A percentile compares a stretch with the other conserved stretches of the same genome.
phyloP scores from a whole-genome alignment of 2,113 vertebrate genomes.

The Micromys minutus region DNA sequence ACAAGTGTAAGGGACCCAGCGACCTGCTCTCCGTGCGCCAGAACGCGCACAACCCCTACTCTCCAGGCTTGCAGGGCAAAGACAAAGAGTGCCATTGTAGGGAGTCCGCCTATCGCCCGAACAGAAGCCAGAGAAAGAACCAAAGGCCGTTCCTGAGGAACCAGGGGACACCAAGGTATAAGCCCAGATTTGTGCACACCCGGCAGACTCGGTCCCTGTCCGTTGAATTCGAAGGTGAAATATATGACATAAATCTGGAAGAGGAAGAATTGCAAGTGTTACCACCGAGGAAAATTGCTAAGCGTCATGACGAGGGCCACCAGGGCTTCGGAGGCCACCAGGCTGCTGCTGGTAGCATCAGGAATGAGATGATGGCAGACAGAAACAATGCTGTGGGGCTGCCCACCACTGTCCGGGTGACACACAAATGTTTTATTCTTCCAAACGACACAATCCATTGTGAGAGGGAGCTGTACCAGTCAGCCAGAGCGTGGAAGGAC shows the following conservation, averaged over 20 bases:
- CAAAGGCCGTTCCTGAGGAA: slow-evolving; percentile 89
- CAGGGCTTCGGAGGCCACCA: slow-evolving; percentile 76
- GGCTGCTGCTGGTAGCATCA: slow-evolving; percentile 76
- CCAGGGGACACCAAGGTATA: slow-evolving; percentile 90
- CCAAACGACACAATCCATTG: slow-evolving; percentile 96
- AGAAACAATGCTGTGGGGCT: slow-evolving; percentile 88
- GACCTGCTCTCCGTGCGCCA: slow-evolving; percentile 90
- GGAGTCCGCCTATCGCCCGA: slow-evolving; percentile 83
- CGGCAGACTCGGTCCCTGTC: slow-evolving; percentile 93
- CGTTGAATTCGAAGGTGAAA: slow-evolving; percentile 97
- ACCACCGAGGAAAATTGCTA: slow-evolving; percentile 88
- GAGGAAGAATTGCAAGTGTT: slow-evolving; percentile 89
- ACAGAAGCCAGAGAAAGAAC: slow-evolving; percentile 88
- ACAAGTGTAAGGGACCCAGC: slow-evolving; percentile 93
- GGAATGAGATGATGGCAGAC: slow-evolving; percentile 88
- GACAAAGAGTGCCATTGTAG: slow-evolving; percentile 91
- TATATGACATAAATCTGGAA: slow-evolving; percentile 96
- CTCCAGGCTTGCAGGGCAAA: slow-evolving; percentile 87
- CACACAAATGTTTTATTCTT: slow-evolving; percentile 98
- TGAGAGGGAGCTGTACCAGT: slow-evolving; percentile 97
- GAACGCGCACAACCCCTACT: slow-evolving; percentile 89
- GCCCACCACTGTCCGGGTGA: slow-evolving; percentile 93
- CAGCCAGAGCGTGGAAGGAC: slow-evolving; percentile 97
- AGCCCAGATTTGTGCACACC: slow-evolving; percentile 96
- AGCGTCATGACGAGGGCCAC: slow-evolving; percentile 85